phyloP scores from a whole-genome alignment of 2,888 invertebrate genomes.

The Germaria angustata region DNA sequence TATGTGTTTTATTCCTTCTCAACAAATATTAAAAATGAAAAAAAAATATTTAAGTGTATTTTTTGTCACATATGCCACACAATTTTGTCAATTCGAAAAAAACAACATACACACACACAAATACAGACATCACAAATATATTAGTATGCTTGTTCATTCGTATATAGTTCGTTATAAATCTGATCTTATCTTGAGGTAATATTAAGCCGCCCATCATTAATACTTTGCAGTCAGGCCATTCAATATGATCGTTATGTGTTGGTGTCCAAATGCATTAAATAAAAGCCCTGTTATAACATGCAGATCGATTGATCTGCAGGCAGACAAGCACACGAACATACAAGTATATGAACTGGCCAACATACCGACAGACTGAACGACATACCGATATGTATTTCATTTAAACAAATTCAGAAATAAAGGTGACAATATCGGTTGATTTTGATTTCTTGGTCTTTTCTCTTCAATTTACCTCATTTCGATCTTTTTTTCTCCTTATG shows the following conservation, averaged over 20 bases:
- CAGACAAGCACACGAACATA: background rate
- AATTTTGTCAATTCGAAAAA: slow-evolving; percentile 22
- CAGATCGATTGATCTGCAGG: slow-evolving; percentile 42
- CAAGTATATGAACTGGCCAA: background rate
- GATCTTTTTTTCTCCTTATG: background rate
- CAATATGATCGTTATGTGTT: slow-evolving; percentile 62
- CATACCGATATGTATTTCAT: slow-evolving; percentile 27
- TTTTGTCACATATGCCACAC: background rate
- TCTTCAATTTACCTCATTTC: slow-evolving; percentile 13
- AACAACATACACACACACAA: background rate
- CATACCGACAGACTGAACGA: background rate
- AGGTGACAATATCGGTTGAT: slow-evolving; percentile 59
- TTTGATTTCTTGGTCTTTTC: background rate
- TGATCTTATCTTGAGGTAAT: slow-evolving; percentile 65
- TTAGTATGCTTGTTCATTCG: background rate
- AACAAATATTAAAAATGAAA: no score
- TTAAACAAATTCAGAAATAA: slow-evolving; percentile 37
- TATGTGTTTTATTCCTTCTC: background rate
- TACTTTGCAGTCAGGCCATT: slow-evolving; percentile 37
- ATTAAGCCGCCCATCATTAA: slow-evolving; percentile 65
- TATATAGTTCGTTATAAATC: slow-evolving; percentile 54
- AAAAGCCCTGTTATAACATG: slow-evolving; percentile 55
- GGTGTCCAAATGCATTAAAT: slow-evolving; percentile 65
- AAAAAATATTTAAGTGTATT: slow-evolving; percentile 6
- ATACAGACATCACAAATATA: background rate